phyloP scores from a whole-genome alignment of 2,797 vertebrate species.

The Notolepis coatsorum region DNA sequence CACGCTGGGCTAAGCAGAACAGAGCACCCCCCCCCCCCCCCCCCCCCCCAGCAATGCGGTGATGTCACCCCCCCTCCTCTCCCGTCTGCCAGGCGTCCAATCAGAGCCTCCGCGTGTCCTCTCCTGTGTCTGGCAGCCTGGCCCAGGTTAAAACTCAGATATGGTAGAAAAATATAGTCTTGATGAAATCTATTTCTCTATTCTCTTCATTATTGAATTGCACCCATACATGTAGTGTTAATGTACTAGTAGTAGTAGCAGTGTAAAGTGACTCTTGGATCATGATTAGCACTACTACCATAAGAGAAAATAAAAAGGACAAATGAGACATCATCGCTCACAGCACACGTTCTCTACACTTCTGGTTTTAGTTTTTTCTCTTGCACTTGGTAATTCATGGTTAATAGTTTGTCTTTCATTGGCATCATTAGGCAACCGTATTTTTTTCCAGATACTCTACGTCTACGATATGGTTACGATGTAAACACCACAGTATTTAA shows the following conservation, averaged over 20 bases:
- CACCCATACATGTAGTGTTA: conserved; percentile 77
- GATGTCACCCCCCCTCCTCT: conserved; percentile 13
- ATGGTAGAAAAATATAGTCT: conserved; percentile 89
- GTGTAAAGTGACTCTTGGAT: conserved; percentile 69
- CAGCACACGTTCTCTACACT: conserved; percentile 63
- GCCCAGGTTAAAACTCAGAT: conserved; percentile 80
- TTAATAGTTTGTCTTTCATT: conserved; percentile 81
- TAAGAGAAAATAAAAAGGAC: conserved; percentile 47
- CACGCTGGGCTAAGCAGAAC: conserved; percentile 43
- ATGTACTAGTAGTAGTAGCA: conserved; percentile 61
- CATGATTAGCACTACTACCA: conserved; percentile 69
- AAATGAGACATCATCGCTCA: conserved; percentile 28
- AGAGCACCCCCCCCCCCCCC: neutral
- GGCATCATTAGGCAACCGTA: conserved; percentile 82
- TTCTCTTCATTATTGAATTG: conserved; percentile 76
- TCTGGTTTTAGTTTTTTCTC: conserved; percentile 66
- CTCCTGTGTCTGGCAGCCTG: conserved; percentile 63
- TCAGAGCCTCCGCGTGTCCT: conserved; percentile 24
- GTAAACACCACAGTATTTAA: conserved; percentile 86
- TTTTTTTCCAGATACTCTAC: conserved; percentile 72
- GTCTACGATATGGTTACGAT: conserved; percentile 81
- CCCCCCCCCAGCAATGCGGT: conserved; percentile 7
- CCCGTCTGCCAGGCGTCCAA: conserved; percentile 12
- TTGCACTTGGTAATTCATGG: conserved; percentile 73
- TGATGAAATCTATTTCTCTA: conserved; percentile 83